Percentiles rank a stretch among this genome's conserved stretches.
These are phyloP conservation scores for Actinia equina DNA, from an alignment of 64 coral and sea anemone genomes.

Conservation along the genomic window DNA sequence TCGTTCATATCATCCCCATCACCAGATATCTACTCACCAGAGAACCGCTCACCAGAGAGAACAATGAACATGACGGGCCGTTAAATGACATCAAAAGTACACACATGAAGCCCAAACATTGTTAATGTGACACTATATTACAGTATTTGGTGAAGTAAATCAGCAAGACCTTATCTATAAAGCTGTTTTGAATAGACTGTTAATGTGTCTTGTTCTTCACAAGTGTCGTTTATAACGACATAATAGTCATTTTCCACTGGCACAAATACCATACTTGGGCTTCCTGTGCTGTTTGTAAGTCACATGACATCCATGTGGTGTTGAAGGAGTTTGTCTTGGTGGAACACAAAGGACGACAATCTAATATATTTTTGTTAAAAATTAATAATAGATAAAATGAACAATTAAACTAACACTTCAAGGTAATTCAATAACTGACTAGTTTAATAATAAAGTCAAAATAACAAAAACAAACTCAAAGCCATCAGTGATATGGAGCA, in stretches of 20 bases:
- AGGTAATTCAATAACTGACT: too few species aligned
- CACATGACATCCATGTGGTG: background rate
- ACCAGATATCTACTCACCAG: slow-evolving; percentile 73
- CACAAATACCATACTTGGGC: background rate
- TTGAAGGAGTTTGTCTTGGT: too few species aligned
- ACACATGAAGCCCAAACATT: background rate
- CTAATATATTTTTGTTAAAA: too few species aligned
- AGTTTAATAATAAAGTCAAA: too few species aligned
- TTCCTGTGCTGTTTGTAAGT: background rate
- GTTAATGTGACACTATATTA: background rate
- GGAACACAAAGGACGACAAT: too few species aligned
- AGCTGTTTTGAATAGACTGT: background rate
- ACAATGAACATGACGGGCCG: background rate
- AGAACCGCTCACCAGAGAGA: slow-evolving; percentile 36
- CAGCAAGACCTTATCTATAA: too few species aligned
- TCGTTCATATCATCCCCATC: slow-evolving; percentile 24
- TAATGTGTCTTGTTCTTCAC: background rate
- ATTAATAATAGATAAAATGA: too few species aligned
- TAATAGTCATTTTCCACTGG: background rate
- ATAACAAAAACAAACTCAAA: too few species aligned
- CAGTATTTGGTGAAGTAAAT: too few species aligned
- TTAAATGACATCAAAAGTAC: background rate
- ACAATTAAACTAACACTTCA: too few species aligned
- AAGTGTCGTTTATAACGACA: background rate
- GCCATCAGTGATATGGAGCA: too few species aligned